These are phyloP conservation scores for Helogale parvula DNA, from an alignment of 2,113 vertebrate genomes.

Conservation along the genomic window DNA sequence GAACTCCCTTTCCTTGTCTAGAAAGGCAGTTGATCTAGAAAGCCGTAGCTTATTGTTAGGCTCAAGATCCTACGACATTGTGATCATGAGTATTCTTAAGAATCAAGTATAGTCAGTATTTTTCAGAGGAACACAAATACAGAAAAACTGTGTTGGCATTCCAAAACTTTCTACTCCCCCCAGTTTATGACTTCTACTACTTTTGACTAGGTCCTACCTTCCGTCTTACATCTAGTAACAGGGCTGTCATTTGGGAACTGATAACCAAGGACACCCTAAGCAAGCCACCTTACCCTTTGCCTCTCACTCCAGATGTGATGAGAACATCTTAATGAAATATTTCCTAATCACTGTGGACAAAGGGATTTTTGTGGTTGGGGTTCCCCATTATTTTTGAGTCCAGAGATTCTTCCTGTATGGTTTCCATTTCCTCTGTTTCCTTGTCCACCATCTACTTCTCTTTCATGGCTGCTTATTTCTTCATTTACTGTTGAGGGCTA, in stretches of 20 bases:
- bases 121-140: background rate
- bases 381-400: background rate
- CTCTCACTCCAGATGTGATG: background rate
- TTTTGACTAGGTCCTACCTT: background rate
- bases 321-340: background rate
- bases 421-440: rapidly evolving
- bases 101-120: background rate
- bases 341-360: background rate
- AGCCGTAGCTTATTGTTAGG: background rate
- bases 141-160: background rate
- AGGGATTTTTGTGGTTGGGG: background rate
- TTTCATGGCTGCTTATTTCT: background rate
- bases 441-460: background rate
- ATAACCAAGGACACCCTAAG: background rate
- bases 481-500: background rate
- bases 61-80: background rate
- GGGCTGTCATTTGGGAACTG: background rate
- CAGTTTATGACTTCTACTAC: background rate
- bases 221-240: background rate
- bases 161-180: background rate
- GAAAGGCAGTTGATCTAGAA: background rate
- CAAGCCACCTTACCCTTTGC: background rate
- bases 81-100: background rate
- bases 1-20: background rate
- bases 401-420: background rate